Base-by-base conservation (phyloP, 2,888 invertebrate genomes). In the Parelbella ahira region DNA sequence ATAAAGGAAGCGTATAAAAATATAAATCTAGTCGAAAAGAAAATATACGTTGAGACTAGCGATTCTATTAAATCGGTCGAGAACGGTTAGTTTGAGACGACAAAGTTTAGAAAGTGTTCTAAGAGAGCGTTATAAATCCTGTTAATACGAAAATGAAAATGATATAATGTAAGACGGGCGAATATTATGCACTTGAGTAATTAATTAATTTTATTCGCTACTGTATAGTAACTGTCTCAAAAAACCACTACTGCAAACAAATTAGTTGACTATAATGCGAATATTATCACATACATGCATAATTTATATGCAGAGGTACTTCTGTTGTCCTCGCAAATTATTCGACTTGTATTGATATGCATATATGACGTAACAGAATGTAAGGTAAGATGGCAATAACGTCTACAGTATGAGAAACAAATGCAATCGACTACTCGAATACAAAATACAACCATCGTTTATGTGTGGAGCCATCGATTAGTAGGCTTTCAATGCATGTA, bases 31-130 rank as follows among this genome's bases (percentile, higher is more conserved):
- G 20, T 39, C 37, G n/a, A 33, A 38, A 21, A 51, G 44, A 41
- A 42, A 39, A 36, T 15, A 39, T 6, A 12, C 32, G 25, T 81
- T 84, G 84, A 86, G 84, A 86, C 84, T 84, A 86, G 86, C 86
- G 62, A 75, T 81, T 78, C 54, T 37, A 27, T 72, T 51, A 63
- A 53, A 66, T 72, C 80, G 80, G 79, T 71, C 69, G 51, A 38
- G n/a, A 47, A 32, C 44, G 45, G 50, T 56, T 54, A 54, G 47
- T 51, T 42, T 8, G 13, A 39, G 27, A 47, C 33, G 21, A 41
- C 8, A 37, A 25, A 15, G 12, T 25, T 30, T 11, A 19, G 21
- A n/a, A n/a, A n/a, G n/a, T n/a, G n/a, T n/a, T n/a, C 11, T 9
- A 9, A 10, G 18, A 24, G 38, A 39, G 24, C 32, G 23, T 25